Evolutionary conservation across 2,113 vertebrate genomes (phyloP), one percentile per base, ranked within the genome.

Genomic region (Chloropsis hardwickii): DNA sequence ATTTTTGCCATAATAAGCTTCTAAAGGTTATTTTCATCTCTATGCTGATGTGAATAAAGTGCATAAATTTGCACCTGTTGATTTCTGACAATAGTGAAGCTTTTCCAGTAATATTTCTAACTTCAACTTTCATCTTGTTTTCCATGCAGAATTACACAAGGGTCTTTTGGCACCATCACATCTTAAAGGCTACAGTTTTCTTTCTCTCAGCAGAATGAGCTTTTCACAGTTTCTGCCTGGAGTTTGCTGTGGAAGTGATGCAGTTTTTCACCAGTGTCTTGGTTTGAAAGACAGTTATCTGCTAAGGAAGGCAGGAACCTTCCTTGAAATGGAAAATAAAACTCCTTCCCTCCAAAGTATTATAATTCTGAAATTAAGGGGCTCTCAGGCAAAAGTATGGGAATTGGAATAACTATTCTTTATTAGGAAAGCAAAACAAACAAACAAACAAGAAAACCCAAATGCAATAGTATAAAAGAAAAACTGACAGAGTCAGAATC

Each of bases 11-110:
- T 73, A 92, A 86, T 80, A 65, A 69, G 20, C 81, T 95, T 87
- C 54, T 69, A 64, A 65, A 82, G 7, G 78, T 85, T 94, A 72
- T 85, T 95, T 85, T 61, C 31, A 37, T 86, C 40, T 92, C 42
- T 67, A 0, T 54, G 33, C 58, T 73, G 50, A 58, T 86, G 62
- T 60, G 40, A 93, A 10, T 62, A 21, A 92, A 92, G 48, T 13
- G 1, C 56, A 0, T 71, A 61, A 58, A 50, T 82, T 80, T 93
- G 74, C 50, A 80, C n/a, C 64, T 72, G 54, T 31, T 65, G 29
- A 82, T 92, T 92, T 83, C 94, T 97, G 86, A 69, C 66, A 95
- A 47, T 28, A 90, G 50, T 18, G 29, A 77, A 54, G 11, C 31
- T 90, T 93, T 90, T 70, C n/a, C 29, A 64, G 29, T 70, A 81